A percentile compares a stretch with the other conserved stretches of the same genome.
Evolutionary conservation across 2,797 vertebrate genomes (phyloP).

Genomic region (Gadopsis marmoratus): DNA sequence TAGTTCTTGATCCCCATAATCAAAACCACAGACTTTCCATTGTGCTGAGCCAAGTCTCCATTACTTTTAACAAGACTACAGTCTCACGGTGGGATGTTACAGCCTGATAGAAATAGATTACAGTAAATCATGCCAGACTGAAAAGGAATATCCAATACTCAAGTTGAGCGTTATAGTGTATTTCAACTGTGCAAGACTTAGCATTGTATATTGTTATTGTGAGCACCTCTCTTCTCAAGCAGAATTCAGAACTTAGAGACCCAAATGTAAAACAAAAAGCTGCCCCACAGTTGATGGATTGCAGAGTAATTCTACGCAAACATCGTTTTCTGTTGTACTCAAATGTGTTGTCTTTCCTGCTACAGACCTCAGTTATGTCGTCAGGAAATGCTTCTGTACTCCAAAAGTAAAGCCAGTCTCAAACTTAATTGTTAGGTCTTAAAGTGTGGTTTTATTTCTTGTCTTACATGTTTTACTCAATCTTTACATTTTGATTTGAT

Average conservation of each 20-base stretch:
- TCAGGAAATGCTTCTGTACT: constrained; percentile 12
- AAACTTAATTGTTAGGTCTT: constrained; percentile 12
- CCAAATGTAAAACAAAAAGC: constrained; percentile 20
- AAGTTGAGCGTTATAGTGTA: constrained; percentile 25
- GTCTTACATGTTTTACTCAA: background rate
- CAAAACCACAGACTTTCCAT: constrained; percentile 81
- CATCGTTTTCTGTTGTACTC: constrained; percentile 18
- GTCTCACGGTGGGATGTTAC: constrained; percentile 43
- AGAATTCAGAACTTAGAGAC: constrained; percentile 4
- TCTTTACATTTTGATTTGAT: constrained; percentile 4
- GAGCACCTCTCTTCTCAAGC: background rate
- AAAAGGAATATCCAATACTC: constrained; percentile 16
- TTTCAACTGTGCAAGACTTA: background rate
- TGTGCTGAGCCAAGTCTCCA: constrained; percentile 69
- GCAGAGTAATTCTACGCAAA: constrained; percentile 38
- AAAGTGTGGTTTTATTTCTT: background rate
- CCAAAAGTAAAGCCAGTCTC: constrained; percentile 11
- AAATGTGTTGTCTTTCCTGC: constrained; percentile 24
- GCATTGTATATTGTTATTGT: background rate
- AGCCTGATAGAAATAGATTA: constrained; percentile 52
- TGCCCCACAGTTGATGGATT: constrained; percentile 29
- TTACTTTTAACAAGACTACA: constrained; percentile 63
- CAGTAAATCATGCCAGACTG: constrained; percentile 17
- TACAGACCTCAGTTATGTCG: constrained; percentile 10
- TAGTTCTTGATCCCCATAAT: constrained; percentile 62